These are phyloP conservation scores for Meteorus colon DNA, from an alignment of 2,888 invertebrate genomes.

Conservation along the genomic window DNA sequence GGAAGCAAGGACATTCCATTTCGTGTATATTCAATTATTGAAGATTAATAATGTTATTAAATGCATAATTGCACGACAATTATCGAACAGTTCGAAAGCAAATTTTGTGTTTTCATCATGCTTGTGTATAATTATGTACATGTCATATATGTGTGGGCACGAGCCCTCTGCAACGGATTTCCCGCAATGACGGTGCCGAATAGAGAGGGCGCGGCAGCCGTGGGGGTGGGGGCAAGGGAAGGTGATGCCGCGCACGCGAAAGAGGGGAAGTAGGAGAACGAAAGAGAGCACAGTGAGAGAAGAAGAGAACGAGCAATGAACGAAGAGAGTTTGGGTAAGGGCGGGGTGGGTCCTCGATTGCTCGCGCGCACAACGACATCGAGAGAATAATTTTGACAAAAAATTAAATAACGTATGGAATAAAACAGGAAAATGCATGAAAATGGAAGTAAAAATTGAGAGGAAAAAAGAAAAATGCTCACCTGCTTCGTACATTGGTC, in stretches of 20 bases:
- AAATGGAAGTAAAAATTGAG: not conserved
- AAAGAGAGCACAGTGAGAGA: not conserved
- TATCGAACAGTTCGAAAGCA: not conserved
- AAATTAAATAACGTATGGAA: not conserved
- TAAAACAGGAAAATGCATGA: not conserved
- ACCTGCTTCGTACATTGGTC: slow-evolving; percentile 72
- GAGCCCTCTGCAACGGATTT: slow-evolving; percentile 21
- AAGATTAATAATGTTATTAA: not conserved
- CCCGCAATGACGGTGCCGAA: slow-evolving; percentile 18
- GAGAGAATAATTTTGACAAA: not conserved
- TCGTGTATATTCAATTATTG: not conserved
- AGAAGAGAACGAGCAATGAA: not conserved
- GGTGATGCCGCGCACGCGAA: slow-evolving; percentile 47
- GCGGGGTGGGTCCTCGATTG: slow-evolving; percentile 48
- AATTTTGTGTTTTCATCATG: not conserved
- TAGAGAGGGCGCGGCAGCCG: slow-evolving; percentile 59
- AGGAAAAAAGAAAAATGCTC: slow-evolving; percentile 45
- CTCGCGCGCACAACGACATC: slow-evolving; percentile 23
- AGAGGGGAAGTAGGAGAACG: slow-evolving; percentile 27
- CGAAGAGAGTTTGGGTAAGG: slow-evolving; percentile 13
- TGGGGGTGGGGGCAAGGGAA: slow-evolving; percentile 33
- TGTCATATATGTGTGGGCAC: not conserved
- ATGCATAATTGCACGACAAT: not conserved
- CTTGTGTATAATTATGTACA: not conserved
- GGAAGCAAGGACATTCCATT: not conserved